These are phyloP conservation scores for Myiagra hebetior DNA, from an alignment of 2,113 vertebrate species.

Conservation along the genomic window DNA sequence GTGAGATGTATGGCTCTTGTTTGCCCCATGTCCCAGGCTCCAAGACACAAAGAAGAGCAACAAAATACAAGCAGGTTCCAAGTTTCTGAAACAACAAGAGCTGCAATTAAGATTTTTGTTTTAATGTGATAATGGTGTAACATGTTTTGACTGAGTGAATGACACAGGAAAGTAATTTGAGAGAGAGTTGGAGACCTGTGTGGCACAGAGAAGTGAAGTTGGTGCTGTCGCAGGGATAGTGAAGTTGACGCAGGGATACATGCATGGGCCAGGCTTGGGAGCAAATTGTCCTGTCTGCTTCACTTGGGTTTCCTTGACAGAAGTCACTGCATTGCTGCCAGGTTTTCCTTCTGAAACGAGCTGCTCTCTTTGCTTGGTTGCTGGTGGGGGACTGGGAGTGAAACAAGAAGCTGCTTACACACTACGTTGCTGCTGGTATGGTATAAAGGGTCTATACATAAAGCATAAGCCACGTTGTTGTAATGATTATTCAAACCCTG, in stretches of 20 bases:
- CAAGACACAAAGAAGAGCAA: not conserved
- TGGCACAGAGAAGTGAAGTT: not conserved
- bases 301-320: not conserved
- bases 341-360: not conserved
- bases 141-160: not conserved
- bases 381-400: not conserved
- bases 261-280: not conserved
- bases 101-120: not conserved
- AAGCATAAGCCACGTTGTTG: not conserved
- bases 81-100: not conserved
- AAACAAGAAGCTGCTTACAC: not conserved
- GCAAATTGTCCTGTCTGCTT: not conserved
- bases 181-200: not conserved
- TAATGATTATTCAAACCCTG: not conserved
- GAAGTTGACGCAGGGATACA: accelerated
- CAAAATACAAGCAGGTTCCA: not conserved
- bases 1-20: not conserved
- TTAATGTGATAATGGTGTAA: not conserved
- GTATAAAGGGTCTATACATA: not conserved
- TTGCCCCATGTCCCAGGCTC: not conserved
- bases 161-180: not conserved
- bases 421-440: accelerated
- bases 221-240: too few species aligned
- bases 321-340: not conserved
- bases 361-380: not conserved